These are phyloP conservation scores for Phytoseiulus persimilis DNA, from an alignment of 2,888 invertebrate genomes.

Conservation along the genomic window DNA sequence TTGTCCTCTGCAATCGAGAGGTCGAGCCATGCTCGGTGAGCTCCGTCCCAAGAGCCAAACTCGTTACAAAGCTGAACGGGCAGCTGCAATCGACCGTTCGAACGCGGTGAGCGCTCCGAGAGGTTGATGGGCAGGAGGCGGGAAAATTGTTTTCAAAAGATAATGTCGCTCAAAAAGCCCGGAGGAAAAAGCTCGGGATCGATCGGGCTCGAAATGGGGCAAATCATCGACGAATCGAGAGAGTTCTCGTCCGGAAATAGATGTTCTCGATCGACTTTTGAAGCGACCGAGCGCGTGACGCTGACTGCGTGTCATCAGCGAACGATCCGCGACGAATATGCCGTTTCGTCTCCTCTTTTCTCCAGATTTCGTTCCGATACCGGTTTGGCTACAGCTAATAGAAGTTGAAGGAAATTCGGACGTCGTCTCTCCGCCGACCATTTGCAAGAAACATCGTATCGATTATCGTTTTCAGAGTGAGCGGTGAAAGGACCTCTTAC, in stretches of 20 bases:
- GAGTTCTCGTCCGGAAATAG: neutral
- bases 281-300: neutral
- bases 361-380: neutral
- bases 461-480: neutral
- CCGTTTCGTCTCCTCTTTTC: neutral
- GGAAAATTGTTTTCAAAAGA: too few relatives aligned
- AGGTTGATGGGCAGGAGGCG: too few relatives aligned
- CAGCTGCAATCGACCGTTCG: too few relatives aligned
- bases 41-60: too few relatives aligned
- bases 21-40: too few relatives aligned
- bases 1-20: neutral
- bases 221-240: neutral
- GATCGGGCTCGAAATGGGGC: neutral
- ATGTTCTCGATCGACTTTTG: neutral
- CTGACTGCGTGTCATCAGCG: neutral
- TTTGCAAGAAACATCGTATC: neutral
- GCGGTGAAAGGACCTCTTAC: neutral
- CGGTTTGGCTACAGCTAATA: neutral
- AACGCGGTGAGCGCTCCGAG: too few relatives aligned
- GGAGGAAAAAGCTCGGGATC: neutral
- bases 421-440: neutral
- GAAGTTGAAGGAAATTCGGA: neutral
- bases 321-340: neutral
- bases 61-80: too few relatives aligned
- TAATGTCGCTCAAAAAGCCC: neutral